Base-by-base conservation (phyloP, 2,888 invertebrate genomes). In the Villa cingulata region DNA sequence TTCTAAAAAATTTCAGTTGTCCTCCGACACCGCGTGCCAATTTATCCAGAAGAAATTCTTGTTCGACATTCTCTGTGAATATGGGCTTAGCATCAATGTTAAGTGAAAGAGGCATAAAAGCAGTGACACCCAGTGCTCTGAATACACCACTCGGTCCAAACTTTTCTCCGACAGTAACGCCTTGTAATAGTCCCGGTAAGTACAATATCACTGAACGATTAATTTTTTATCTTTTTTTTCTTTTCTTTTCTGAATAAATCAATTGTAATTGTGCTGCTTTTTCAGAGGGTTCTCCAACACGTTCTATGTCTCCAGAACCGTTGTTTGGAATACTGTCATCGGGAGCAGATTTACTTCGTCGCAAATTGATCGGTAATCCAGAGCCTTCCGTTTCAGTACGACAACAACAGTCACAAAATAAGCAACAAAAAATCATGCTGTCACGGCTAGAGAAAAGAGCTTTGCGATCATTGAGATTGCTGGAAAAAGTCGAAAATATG, bases 91-190 rank as follows among this genome's bases (percentile, higher is more conserved):
- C 85, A 16, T 80, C 83, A 57, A 76, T 87, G 76, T 62, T 91
- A 60, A 78, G 88, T 60, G 80, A 85, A 68, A 73, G 86, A 53
- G 86, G 86, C 40, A 81, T 83, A 50, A 78, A 80, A 65, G 82
- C 81, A 15, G 78, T 76, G 1, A 81, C 82, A n/a, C 80, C 81
- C 6, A 80, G 80, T 40, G 76, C 77, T 38, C 65, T 78, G 1
- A 74, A 77, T 54, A 77, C 81, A 5, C 81, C 83, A 9, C 75
- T 74, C 39, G 78, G 77, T 27, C 71, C 73, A 3, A 75, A 75
- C 53, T 87, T 76, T 65, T 77, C 85, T 9, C 86, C 88, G 4
- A 89, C 89, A 1, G 87, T 87, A 9, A 90, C 90, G 7, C 90
- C 90, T 2, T 85, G 86, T 61, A 90, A 90, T 66, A 87, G 86